Conservation (phyloP, 2,797 vertebrate genomes). For the Trachops cirrhosus region DNA sequence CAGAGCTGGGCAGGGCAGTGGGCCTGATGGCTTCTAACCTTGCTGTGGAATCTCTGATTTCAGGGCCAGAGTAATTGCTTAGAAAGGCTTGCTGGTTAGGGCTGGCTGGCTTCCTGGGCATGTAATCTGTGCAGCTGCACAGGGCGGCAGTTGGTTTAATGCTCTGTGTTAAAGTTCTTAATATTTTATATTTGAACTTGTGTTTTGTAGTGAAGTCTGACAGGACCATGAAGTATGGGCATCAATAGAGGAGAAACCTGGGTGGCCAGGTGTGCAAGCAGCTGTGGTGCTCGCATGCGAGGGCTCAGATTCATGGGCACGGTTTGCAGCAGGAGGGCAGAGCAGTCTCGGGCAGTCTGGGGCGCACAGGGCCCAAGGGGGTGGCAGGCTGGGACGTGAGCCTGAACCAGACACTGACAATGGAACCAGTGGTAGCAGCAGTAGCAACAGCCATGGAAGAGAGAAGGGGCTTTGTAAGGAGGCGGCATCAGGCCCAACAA, state of each 20-base stretch:
- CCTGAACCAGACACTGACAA: neutral
- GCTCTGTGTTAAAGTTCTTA: neutral
- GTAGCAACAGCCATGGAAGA: neutral
- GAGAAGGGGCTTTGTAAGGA: neutral
- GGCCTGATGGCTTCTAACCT: neutral
- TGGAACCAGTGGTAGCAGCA: neutral
- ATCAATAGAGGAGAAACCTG: neutral
- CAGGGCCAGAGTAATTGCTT: neutral
- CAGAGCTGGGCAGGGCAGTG: neutral
- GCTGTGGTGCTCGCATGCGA: neutral
- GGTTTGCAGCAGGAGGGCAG: neutral
- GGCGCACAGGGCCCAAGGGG: neutral
- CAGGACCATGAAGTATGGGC: neutral
- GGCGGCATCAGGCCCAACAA: too few species aligned
- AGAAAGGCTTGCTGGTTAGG: neutral
- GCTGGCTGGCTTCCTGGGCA: neutral
- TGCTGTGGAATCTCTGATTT: neutral
- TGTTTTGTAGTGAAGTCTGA: neutral
- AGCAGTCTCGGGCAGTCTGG: fast-evolving
- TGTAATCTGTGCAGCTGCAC: neutral
- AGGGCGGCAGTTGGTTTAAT: neutral
- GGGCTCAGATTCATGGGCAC: fast-evolving
- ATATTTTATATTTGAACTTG: neutral
- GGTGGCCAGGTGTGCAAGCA: fast-evolving
- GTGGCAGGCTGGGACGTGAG: neutral